A percentile compares a stretch with the other conserved stretches of the same genome.
Conservation (phyloP, 2,113 vertebrate species). For the Mus musculus region DNA sequence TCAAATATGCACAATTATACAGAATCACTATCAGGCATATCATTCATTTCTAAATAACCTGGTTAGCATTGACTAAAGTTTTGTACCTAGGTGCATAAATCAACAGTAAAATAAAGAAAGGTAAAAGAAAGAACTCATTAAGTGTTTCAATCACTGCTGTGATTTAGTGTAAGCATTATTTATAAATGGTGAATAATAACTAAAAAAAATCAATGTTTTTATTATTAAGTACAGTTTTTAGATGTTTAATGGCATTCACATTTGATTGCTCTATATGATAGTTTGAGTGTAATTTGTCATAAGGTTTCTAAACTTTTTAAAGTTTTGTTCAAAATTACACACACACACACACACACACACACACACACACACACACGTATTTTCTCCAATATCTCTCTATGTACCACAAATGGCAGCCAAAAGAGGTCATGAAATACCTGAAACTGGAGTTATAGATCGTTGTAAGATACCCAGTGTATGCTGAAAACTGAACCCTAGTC, state of each 20-base stretch:
- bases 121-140: background rate
- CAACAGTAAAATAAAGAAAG: background rate
- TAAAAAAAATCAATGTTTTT: background rate
- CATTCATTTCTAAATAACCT: background rate
- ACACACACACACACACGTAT: no score
- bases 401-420: background rate
- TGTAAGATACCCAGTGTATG: background rate
- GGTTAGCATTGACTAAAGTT: background rate
- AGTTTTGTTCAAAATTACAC: background rate
- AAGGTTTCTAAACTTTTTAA: background rate
- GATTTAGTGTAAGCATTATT: background rate
- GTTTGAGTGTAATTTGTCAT: background rate
- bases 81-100: background rate
- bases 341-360: rapidly evolving
- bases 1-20: background rate
- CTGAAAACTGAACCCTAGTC: background rate
- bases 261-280: background rate
- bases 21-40: background rate
- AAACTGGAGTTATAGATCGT: background rate
- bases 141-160: background rate
- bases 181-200: background rate
- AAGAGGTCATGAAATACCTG: background rate
- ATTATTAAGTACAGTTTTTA: background rate
- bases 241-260: background rate
- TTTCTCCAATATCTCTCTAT: background rate